These are phyloP conservation scores for Microplitis demolitor DNA, from an alignment of 1,140 invertebrate species.

Conservation along the genomic window DNA sequence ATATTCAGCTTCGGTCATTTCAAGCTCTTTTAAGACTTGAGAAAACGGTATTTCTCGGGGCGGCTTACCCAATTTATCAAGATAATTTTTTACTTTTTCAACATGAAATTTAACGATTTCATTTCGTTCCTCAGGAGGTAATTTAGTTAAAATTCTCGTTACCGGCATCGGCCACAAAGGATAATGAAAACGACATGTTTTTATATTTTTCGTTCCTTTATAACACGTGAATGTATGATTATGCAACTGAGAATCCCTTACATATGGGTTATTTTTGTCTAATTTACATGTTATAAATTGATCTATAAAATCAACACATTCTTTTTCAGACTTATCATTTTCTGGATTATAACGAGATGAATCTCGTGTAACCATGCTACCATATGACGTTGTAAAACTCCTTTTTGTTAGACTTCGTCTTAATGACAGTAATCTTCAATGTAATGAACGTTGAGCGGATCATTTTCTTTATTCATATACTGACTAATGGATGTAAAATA, in stretches of 20 bases:
- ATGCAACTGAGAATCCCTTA: too few species aligned
- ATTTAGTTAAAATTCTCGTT: background rate
- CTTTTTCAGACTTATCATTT: background rate
- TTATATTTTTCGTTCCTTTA: background rate
- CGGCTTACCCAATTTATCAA: background rate
- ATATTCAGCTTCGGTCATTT: background rate
- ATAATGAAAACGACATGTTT: background rate
- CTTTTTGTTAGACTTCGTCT: conserved; percentile 3
- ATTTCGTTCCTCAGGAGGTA: background rate
- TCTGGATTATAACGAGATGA: background rate
- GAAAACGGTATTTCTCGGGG: background rate
- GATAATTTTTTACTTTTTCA: conserved; percentile 5
- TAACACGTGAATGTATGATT: too few species aligned
- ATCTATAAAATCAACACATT: conserved; percentile 1
- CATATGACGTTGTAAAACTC: background rate
- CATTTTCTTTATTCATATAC: background rate
- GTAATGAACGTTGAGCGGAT: background rate
- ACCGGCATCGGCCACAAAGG: background rate
- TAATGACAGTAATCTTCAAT: background rate
- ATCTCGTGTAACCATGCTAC: background rate
- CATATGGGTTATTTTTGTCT: background rate
- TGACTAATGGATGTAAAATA: background rate
- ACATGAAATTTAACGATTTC: background rate
- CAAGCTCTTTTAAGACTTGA: background rate
- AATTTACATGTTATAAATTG: background rate